phyloP scores from a whole-genome alignment of 2,797 vertebrate species.

The Gallinago solitaria region DNA sequence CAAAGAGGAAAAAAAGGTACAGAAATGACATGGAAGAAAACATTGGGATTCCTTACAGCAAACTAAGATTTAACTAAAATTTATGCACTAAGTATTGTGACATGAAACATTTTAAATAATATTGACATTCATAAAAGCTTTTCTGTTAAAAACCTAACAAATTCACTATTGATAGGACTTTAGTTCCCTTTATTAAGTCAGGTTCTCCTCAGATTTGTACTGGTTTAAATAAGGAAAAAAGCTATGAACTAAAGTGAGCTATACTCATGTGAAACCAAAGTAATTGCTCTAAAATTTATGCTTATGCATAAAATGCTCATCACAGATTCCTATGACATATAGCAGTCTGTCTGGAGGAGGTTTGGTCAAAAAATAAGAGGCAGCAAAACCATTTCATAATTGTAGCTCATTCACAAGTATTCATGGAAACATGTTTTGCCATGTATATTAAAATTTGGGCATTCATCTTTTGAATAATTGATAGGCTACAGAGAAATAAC shows the following conservation, averaged over 20 bases:
- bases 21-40: neutral
- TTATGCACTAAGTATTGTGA: neutral
- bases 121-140: neutral
- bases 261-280: neutral
- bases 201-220: neutral
- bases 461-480: neutral
- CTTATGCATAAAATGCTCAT: neutral
- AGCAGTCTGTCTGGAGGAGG: neutral
- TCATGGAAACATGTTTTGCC: neutral
- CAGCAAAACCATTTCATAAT: neutral
- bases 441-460: neutral
- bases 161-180: neutral
- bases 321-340: neutral
- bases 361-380: neutral
- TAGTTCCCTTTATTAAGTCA: neutral
- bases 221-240: neutral
- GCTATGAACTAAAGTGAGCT: neutral
- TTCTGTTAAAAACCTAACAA: neutral
- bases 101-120: neutral
- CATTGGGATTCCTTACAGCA: neutral
- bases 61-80: neutral
- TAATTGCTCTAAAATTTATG: neutral
- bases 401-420: neutral
- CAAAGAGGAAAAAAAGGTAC: neutral
- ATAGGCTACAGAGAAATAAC: neutral